Conservation (phyloP, 2,797 vertebrate species). For the Syndactyla subalaris region DNA sequence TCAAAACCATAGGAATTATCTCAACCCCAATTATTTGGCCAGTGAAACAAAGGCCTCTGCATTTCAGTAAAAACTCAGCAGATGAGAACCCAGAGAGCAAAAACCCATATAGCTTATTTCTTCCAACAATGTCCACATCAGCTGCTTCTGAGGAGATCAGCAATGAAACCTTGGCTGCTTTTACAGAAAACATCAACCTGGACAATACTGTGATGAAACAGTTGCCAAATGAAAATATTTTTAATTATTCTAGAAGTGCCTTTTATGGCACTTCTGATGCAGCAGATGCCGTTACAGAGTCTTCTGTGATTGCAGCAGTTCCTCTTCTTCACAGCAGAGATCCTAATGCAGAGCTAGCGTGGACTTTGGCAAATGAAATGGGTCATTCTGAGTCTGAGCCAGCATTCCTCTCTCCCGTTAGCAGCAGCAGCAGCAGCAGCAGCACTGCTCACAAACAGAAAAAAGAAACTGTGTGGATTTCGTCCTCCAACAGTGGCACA, state of each 20-base stretch:
- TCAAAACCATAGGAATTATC: constrained; percentile 83
- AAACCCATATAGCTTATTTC: constrained; percentile 27
- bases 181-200: constrained; percentile 44
- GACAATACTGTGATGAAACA: constrained; percentile 26
- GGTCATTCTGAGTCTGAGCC: constrained; percentile 58
- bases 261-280: constrained; percentile 48
- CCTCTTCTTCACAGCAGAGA: constrained; percentile 29
- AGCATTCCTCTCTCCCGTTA: constrained; percentile 29
- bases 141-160: constrained; percentile 41
- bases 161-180: constrained; percentile 39
- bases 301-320: constrained; percentile 30
- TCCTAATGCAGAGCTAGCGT: constrained; percentile 42
- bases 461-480: constrained; percentile 54
- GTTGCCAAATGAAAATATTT: constrained; percentile 40
- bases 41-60: constrained; percentile 79
- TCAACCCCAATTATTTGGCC: constrained; percentile 86
- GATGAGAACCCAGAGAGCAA: constrained; percentile 50
- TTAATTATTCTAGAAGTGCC: constrained; percentile 33
- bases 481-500: not conserved
- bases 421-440: not conserved
- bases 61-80: constrained; percentile 36
- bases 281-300: constrained; percentile 43
- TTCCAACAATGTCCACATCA: constrained; percentile 31
- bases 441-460: not conserved
- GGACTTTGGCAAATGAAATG: constrained; percentile 44